Conservation (phyloP, 2,113 vertebrate genomes). For the Crotalus helleri region DNA sequence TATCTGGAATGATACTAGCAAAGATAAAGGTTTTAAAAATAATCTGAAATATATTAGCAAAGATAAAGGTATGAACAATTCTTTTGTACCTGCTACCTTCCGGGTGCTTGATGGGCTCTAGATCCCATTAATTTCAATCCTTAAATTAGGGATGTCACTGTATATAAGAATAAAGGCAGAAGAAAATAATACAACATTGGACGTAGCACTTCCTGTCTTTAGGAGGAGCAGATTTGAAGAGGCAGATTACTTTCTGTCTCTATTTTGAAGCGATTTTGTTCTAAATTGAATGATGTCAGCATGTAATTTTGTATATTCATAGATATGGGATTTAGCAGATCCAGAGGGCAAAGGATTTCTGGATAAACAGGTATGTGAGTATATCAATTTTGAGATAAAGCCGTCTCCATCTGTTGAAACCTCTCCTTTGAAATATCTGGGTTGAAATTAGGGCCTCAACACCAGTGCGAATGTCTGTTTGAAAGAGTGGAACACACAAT, state of each 20-base stretch:
- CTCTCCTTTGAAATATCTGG: not conserved
- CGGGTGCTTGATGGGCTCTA: not conserved
- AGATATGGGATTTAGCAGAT: slow-evolving; percentile 99
- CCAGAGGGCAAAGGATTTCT: slow-evolving; percentile 95
- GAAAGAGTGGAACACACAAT: not conserved
- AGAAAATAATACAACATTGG: not conserved
- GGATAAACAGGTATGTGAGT: slow-evolving; percentile 87
- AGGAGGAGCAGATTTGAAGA: not conserved
- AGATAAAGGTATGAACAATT: not conserved
- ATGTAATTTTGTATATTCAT: slow-evolving; percentile 44
- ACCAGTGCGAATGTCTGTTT: not conserved
- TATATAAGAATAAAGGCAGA: not conserved
- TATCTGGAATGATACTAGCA: not conserved
- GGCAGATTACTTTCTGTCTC: not conserved
- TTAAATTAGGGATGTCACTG: too few species aligned
- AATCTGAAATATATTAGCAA: not conserved
- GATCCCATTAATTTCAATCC: not conserved
- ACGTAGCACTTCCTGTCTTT: not conserved
- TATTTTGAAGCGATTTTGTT: not conserved
- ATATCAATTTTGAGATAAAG: not conserved
- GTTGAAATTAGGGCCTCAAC: not conserved
- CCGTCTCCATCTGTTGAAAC: not conserved
- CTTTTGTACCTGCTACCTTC: not conserved
- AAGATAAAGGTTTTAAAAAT: not conserved
- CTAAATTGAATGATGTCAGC: not conserved